A percentile compares a stretch with the other conserved stretches of the same genome.
Conservation (phyloP, 2,888 invertebrate genomes). For the Scaptomyza tumidula region DNA sequence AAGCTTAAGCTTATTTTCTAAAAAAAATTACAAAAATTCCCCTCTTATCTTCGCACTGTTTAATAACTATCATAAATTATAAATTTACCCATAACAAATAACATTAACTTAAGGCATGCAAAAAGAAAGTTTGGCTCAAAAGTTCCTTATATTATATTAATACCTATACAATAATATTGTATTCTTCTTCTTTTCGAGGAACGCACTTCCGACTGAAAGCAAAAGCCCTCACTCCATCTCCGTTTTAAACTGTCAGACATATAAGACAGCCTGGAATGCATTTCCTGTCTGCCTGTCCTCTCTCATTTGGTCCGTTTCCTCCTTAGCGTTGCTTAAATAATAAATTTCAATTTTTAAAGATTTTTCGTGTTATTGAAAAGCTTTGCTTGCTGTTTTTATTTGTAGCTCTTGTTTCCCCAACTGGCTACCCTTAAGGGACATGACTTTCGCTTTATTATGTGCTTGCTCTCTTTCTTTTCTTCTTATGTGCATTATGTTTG, state of each 20-base stretch:
- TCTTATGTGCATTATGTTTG: slow-evolving; percentile 69
- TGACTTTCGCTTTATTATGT: slow-evolving; percentile 77
- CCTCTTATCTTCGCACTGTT: too few relatives aligned
- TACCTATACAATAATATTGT: slow-evolving; percentile 54
- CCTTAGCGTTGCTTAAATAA: slow-evolving; percentile 61
- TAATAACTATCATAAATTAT: slow-evolving; percentile 64
- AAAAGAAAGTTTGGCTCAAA: slow-evolving; percentile 41
- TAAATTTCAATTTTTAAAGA: slow-evolving; percentile 78
- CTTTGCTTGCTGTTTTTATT: slow-evolving; percentile 39
- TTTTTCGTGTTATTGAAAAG: slow-evolving; percentile 73
- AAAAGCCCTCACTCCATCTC: not conserved
- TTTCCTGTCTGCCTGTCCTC: slow-evolving; percentile 47
- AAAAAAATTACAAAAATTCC: too few relatives aligned
- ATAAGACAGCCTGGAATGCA: slow-evolving; percentile 59
- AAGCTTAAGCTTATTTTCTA: not conserved
- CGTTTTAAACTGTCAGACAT: slow-evolving; percentile 47
- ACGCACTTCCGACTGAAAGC: slow-evolving; percentile 54
- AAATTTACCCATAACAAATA: slow-evolving; percentile 57
- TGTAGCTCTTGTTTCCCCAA: slow-evolving; percentile 25
- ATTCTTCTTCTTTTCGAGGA: slow-evolving; percentile 22
- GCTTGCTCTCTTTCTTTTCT: slow-evolving; percentile 22
- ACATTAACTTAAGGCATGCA: slow-evolving; percentile 33
- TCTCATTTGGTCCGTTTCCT: slow-evolving; percentile 2
- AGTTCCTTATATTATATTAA: slow-evolving; percentile 69
- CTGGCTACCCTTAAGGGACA: slow-evolving; percentile 65